Evolutionary conservation across 1,140 invertebrate genomes (phyloP).

Genomic region (Homalodisca vitripennis): DNA sequence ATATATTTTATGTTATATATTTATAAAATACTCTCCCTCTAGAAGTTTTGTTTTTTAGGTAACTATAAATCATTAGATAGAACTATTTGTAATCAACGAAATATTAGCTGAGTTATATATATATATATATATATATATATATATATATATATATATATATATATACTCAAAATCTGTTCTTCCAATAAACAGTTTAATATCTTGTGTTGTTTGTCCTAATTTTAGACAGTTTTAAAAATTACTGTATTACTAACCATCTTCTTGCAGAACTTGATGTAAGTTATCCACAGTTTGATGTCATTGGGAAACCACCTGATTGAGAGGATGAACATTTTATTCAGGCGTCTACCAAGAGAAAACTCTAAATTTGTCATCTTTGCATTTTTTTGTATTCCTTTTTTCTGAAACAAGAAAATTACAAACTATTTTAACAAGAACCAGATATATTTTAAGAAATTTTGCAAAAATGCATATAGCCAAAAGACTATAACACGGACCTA

Average conservation of each 20-base stretch:
- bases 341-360: slow-evolving; percentile 59
- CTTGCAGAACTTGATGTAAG: slow-evolving; percentile 70
- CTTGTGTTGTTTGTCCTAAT: background rate
- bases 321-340: slow-evolving; percentile 63
- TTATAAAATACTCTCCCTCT: no score
- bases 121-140: background rate
- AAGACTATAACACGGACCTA: no score
- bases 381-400: slow-evolving; percentile 58
- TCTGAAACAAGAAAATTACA: slow-evolving; percentile 45
- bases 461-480: background rate
- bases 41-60: no score
- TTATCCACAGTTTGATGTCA: slow-evolving; percentile 68
- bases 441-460: background rate
- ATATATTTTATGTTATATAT: no score
- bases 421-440: background rate
- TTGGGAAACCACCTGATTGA: slow-evolving; percentile 61
- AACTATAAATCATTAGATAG: background rate
- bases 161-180: no score
- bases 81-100: background rate
- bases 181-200: background rate
- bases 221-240: slow-evolving; percentile 15
- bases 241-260: slow-evolving; percentile 51
- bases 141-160: no score
- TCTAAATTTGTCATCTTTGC: slow-evolving; percentile 60
- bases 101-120: background rate